Evolutionary conservation across 92 coral and sea anemone species (phyloP), one percentile per base, ranked within the genome.

Genomic region (Phenganax marumi): DNA sequence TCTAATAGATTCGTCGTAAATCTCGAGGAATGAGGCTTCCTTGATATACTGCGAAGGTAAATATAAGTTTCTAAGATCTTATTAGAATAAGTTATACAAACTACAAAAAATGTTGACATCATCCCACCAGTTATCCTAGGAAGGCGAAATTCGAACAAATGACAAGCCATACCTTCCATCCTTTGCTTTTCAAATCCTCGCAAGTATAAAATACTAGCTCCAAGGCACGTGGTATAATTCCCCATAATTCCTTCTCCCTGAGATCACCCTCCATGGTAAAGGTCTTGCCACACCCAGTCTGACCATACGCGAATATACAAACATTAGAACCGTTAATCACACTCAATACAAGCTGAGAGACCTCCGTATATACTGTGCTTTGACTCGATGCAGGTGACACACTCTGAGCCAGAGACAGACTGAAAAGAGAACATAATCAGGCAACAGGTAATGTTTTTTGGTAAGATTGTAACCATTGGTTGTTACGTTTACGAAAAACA

Each of bases 281-380:
- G 0, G 98, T 95, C 76, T 95, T 95, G 7, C 98, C 98, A 0
- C 96, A 93, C 12, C 97, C 98, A 43, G 98, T 95, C 86, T 95
- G 98, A 3, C 98, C 97, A 26, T 95, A 95, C 8, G 98, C 98
- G 71, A 95, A 95, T 79, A 95, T 92, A 33, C 98, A 95, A 17
- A 95, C 98, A 60, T 92, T 95, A 77, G 90, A 95, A 11, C 98
- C 98, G 47, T 95, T 97, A 48, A 95, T 75, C 5, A 91, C 97
- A 50, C 95, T 92, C 61, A 92, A 97, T 3, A 92, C 92, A 12
- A 95, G 83, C 80, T 95, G 98, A 7, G 98, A 92, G 14, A 95
- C 91, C 81, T 95, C 98, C 62, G 86, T 89, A 47, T 90, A 95
- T 3, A 95, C 93, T 16, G 89, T 83, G 50, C 76, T 83, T 83